Conservation (phyloP, 2,797 vertebrate species). For the Sebastes flavidus region DNA sequence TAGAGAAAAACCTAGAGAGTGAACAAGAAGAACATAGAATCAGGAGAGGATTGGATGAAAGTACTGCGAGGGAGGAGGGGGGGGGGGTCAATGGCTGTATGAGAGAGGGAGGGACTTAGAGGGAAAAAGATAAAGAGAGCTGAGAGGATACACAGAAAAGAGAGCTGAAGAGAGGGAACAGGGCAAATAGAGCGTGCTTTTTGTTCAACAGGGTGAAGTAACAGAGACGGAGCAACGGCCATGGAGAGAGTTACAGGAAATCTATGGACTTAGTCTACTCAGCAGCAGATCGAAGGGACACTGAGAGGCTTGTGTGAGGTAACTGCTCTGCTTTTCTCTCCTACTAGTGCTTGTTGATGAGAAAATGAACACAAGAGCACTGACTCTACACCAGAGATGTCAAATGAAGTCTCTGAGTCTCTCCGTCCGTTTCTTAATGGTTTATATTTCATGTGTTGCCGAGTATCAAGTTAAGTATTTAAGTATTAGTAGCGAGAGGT, state of each 20-base stretch:
- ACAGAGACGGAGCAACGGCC: not conserved
- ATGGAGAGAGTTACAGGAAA: not conserved
- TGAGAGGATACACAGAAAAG: slow-evolving; percentile 20
- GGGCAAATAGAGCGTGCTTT: slow-evolving; percentile 7
- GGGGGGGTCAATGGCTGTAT: not conserved
- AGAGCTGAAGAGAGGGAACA: not conserved
- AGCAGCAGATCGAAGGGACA: slow-evolving; percentile 19
- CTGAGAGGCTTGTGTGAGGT: slow-evolving; percentile 38
- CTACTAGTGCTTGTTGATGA: slow-evolving; percentile 7
- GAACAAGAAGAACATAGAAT: not conserved
- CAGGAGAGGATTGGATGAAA: not conserved
- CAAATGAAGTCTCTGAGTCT: not conserved
- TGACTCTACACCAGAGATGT: not conserved
- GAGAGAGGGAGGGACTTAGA: slow-evolving; percentile 37
- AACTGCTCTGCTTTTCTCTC: slow-evolving; percentile 28
- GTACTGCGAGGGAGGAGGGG: not conserved
- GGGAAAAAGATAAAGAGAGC: slow-evolving; percentile 9
- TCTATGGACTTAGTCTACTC: slow-evolving; percentile 16
- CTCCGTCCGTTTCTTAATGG: not conserved
- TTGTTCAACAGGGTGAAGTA: slow-evolving; percentile 35
- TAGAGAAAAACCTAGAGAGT: not conserved
- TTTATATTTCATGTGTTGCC: not conserved
- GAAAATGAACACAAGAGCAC: not conserved
- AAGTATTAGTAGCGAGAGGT: slow-evolving; percentile 1
- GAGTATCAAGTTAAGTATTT: not conserved